phyloP scores from a whole-genome alignment of 2,888 invertebrate species.

The Mimas tiliae region DNA sequence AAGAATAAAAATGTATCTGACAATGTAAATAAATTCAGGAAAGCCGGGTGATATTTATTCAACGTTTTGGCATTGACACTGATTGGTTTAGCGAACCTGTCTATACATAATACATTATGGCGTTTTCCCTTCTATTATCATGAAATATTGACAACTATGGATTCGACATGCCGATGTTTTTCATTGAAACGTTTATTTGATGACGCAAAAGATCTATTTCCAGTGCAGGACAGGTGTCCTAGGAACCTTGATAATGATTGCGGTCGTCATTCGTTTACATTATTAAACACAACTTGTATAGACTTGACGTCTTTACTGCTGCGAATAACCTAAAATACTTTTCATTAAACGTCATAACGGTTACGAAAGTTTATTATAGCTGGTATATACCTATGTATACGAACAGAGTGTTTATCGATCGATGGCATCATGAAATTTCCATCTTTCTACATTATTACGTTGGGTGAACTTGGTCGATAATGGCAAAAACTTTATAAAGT shows the following conservation, averaged over 20 bases:
- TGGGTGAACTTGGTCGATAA: not conserved
- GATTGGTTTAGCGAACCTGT: constrained; percentile 60
- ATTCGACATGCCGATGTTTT: constrained; percentile 12
- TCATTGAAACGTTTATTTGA: constrained; percentile 22
- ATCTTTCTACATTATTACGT: not conserved
- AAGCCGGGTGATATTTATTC: constrained; percentile 33
- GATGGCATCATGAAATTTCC: not conserved
- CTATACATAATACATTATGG: constrained; percentile 60
- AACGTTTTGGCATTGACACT: constrained; percentile 67
- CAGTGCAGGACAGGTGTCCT: constrained; percentile 27
- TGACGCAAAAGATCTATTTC: constrained; percentile 24
- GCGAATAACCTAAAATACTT: not conserved
- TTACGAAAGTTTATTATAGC: not conserved
- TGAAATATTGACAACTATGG: constrained; percentile 23
- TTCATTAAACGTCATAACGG: not conserved
- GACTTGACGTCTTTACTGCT: not conserved
- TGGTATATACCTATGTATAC: no score
- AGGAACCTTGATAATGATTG: constrained; percentile 33
- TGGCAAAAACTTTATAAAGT: not conserved
- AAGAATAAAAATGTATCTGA: constrained; percentile 29
- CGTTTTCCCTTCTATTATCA: constrained; percentile 43
- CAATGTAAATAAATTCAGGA: constrained; percentile 14
- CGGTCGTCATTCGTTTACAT: constrained; percentile 41
- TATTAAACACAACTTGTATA: constrained; percentile 32
- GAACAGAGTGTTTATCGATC: not conserved